These are phyloP conservation scores for Panagrolaimus sp. DNA, from an alignment of 1,140 invertebrate species.

Conservation along the genomic window DNA sequence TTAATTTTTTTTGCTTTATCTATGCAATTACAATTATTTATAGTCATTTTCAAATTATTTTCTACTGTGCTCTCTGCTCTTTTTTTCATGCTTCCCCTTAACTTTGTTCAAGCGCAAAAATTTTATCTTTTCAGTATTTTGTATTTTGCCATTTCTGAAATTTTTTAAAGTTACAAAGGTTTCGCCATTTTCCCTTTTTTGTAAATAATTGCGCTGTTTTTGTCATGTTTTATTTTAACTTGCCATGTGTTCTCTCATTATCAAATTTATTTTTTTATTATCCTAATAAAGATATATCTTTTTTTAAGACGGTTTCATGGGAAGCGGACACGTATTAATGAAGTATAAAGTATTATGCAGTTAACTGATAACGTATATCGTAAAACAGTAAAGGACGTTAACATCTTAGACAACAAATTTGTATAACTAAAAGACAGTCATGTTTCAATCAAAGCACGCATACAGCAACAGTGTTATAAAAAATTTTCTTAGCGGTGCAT, in stretches of 20 bases:
- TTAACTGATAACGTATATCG: too few species aligned
- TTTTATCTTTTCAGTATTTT: not conserved
- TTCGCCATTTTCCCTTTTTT: not conserved
- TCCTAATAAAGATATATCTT: not conserved
- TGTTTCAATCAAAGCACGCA: too few species aligned
- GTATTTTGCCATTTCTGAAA: too few species aligned
- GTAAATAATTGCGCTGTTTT: not conserved
- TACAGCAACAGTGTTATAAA: too few species aligned
- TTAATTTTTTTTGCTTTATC: not conserved
- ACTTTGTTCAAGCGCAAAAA: not conserved
- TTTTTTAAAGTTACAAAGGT: not conserved
- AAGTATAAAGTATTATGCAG: too few species aligned
- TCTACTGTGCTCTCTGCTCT: not conserved
- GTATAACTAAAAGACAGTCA: too few species aligned
- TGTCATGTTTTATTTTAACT: not conserved
- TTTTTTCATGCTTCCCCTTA: not conserved
- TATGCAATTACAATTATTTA: not conserved
- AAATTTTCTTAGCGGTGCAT: too few species aligned
- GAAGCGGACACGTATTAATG: too few species aligned
- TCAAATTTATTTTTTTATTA: not conserved
- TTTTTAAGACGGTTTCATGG: too few species aligned
- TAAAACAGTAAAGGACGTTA: too few species aligned
- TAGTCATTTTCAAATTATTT: not conserved
- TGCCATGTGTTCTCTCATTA: not conserved
- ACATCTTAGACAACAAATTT: too few species aligned